Percentiles rank a stretch among this genome's conserved stretches.
These are phyloP conservation scores for Brotula barbata DNA, from an alignment of 2,797 vertebrate species.

Conservation along the genomic window DNA sequence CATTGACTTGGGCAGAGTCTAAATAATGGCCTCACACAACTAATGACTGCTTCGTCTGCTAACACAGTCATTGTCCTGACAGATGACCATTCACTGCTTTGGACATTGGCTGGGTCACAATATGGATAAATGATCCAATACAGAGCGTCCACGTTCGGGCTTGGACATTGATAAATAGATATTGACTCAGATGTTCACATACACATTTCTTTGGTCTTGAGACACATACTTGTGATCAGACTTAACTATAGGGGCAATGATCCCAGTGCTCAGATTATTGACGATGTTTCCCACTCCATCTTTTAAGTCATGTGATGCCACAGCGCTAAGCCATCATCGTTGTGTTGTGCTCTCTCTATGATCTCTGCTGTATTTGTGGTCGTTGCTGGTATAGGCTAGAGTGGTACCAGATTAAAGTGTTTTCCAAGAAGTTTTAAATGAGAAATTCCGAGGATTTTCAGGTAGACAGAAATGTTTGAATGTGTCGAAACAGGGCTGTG, in stretches of 20 bases:
- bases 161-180: slow-evolving; percentile 38
- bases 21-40: slow-evolving; percentile 57
- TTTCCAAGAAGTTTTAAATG: slow-evolving; percentile 31
- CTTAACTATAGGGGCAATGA: background rate
- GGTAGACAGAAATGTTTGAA: slow-evolving; percentile 22
- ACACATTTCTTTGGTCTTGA: slow-evolving; percentile 17
- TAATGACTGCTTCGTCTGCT: slow-evolving; percentile 60
- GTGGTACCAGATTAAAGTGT: slow-evolving; percentile 29
- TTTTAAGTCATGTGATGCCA: slow-evolving; percentile 12
- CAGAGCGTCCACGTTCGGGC: slow-evolving; percentile 32
- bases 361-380: slow-evolving; percentile 13
- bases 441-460: slow-evolving; percentile 40
- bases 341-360: background rate
- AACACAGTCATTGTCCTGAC: slow-evolving; percentile 58
- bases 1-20: slow-evolving; percentile 47
- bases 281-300: background rate
- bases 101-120: slow-evolving; percentile 30
- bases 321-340: slow-evolving; percentile 11
- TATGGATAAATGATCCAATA: slow-evolving; percentile 54
- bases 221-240: slow-evolving; percentile 10
- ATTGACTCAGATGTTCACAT: slow-evolving; percentile 30
- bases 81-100: slow-evolving; percentile 39
- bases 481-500: slow-evolving; percentile 33
- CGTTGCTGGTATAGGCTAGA: slow-evolving; percentile 13
- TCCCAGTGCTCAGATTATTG: slow-evolving; percentile 8